Evolutionary conservation across 1,140 invertebrate species (phyloP), one percentile per base, ranked within the genome.

Genomic region (Megathymus violae): DNA sequence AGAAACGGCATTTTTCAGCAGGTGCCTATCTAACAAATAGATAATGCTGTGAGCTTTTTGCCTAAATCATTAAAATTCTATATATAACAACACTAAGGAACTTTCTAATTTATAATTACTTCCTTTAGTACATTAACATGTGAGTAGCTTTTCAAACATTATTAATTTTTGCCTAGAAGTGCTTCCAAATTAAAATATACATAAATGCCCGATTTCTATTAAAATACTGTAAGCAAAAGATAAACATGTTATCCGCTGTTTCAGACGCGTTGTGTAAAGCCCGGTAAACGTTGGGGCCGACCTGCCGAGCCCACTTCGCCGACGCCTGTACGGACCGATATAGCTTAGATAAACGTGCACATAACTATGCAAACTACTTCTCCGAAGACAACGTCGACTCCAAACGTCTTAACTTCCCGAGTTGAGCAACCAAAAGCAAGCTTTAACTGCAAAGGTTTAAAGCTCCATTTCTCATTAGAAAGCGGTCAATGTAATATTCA

Each of bases 301-400:
- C 71, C 69, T 71, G 54, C 64, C 64, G 52, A 67, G 68, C 44
- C 62, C 71, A 60, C 41, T 69, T 70, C 77, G 62, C 66, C 60
- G 67, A 64, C 70, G 74, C 69, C 78, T 75, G 67, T 78, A 75
- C 75, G 69, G 58, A 78, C 76, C 76, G 77, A 88, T 83, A 84
- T 82, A 84, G 79, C 82, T 86, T 82, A 86, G 82, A 88, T 86
- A 86, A 86, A 86, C 82, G 76, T 67, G 69, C 76, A 85, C 82
- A 86, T 88, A 84, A 82, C 83, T 87, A 87, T 85, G 82, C 84
- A 89, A 85, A 86, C 79, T 82, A 80, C 81, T 84, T 76, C 75
- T 74, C 67, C 46, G 59, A 34, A 73, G 43, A 56, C 31, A 14
- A 46, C 17, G 13, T 19, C 51, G n/a, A 19, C 0, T n/a, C 27